Base-by-base conservation (phyloP, 2,888 invertebrate genomes). In the Scotopteryx bipunctaria region DNA sequence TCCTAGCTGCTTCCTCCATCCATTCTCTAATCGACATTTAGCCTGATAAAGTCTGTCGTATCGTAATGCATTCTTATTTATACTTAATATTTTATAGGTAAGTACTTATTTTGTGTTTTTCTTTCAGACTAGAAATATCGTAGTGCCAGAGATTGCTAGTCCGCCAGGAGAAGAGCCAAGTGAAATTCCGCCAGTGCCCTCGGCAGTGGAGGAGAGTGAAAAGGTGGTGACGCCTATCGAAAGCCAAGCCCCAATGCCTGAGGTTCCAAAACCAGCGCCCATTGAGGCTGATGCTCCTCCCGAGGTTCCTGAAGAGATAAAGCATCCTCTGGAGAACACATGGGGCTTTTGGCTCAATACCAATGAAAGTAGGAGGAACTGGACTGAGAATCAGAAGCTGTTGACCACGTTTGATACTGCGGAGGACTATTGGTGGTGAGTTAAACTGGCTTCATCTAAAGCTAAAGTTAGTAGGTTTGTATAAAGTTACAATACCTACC, bases 281-380 rank as follows among this genome's bases (percentile, higher is more conserved):
- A 16, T 15, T 19, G 27, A 27, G 16, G 3, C 13, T 19, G 23
- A 23, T 8, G 31, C 15, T 5, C 6, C 29, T 9, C 11, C 11
- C 11, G 21, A 32, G 5, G 23, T 40, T 21, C 15, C 15, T 13
- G 48, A 48, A 21, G 9, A 1, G 2, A 60, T 86, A 27, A 98
- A 98, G 81, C 98, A 98, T 90, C 98, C 98, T 0, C 86, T 98
- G 54, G 96, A 97, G 78, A 94, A 96, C 79, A 93, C 92, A 44
- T 99, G 99, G 99, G 95, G 96, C 0, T 91, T 99, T 57, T 99
- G 99, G 99, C 97, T 97, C 83, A 96, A 94, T 78, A 98, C 98
- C 74, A 95, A 94, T 23, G 62, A 68, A 66, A 95, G 96, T 78
- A 94, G 95, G 70, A 94, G 95, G 69, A 94, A 94, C 71, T 99